A percentile compares a stretch with the other conserved stretches of the same genome.
These are phyloP conservation scores for Pampusana beccarii DNA, from an alignment of 2,113 vertebrate species.

Conservation along the genomic window DNA sequence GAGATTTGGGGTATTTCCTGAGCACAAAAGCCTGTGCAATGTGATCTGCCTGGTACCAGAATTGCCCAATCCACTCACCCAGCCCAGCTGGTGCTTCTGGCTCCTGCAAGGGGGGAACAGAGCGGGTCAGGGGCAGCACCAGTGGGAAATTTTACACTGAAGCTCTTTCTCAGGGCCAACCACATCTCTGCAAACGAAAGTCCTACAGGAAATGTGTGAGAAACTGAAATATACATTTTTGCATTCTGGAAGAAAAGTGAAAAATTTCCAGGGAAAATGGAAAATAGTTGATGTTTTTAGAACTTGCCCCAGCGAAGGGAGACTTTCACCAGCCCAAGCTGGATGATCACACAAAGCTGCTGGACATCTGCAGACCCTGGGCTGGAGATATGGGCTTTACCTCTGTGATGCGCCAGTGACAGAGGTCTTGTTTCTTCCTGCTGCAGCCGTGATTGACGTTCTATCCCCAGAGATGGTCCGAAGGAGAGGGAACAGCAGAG, in stretches of 20 bases:
- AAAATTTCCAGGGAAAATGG: not conserved
- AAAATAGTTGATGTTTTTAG: not conserved
- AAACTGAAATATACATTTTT: not conserved
- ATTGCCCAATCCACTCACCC: rapidly evolving
- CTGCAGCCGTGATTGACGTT: not conserved
- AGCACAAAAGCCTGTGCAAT: not conserved
- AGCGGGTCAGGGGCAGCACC: not conserved
- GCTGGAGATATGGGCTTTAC: not conserved
- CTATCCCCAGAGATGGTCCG: not conserved
- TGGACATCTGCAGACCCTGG: not conserved
- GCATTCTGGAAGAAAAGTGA: not conserved
- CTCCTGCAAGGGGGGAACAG: not conserved
- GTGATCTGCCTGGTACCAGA: not conserved
- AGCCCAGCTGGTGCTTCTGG: not conserved
- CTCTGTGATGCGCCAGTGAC: not conserved
- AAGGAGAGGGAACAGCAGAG: not conserved
- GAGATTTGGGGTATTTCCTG: not conserved
- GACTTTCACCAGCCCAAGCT: not conserved
- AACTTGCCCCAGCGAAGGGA: not conserved
- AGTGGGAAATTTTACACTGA: not conserved
- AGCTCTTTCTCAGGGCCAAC: not conserved
- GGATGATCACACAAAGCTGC: not conserved
- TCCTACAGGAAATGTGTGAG: not conserved
- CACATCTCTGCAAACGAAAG: not conserved
- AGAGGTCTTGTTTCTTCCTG: not conserved